Evolutionary conservation across 2,113 vertebrate genomes (phyloP).

Genomic region (Sisor rabdophorus): DNA sequence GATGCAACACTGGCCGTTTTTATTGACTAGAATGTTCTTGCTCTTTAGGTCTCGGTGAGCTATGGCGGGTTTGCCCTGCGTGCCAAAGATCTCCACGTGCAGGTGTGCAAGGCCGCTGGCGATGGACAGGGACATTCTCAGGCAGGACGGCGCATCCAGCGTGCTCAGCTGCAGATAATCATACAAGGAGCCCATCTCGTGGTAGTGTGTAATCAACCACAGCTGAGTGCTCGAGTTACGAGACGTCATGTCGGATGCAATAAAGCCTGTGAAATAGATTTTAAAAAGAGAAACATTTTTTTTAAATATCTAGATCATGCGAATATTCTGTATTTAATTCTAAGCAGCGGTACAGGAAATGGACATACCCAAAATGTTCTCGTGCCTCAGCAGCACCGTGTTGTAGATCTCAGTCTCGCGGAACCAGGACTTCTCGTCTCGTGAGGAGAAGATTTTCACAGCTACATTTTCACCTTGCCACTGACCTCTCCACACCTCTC

Average conservation of each 20-base stretch:
- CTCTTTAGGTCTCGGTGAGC: conserved; percentile 95
- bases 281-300: background rate
- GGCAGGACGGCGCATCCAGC: conserved; percentile 85
- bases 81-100: conserved; percentile 98
- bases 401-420: conserved; percentile 98
- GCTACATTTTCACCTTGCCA: conserved; percentile 98
- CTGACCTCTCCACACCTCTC: conserved; percentile 95
- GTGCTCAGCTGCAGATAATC: conserved; percentile 95
- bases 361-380: conserved; percentile 88
- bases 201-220: conserved; percentile 97
- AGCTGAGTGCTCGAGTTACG: conserved; percentile 97
- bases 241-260: conserved; percentile 97
- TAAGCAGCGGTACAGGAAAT: background rate
- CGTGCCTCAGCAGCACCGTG: conserved; percentile 92
- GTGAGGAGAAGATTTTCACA: conserved; percentile 97
- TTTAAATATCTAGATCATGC: background rate
- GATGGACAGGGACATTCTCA: conserved; percentile 89
- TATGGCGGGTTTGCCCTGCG: conserved; percentile 95
- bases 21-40: conserved; percentile 97
- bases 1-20: conserved; percentile 97
- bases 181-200: conserved; percentile 94
- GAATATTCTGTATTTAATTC: background rate
- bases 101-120: conserved; percentile 91
- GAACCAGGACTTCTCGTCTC: conserved; percentile 99
- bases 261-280: conserved; percentile 75